Evolutionary conservation across 2,888 invertebrate species (phyloP).

Genomic region (Andrena flavipes): DNA sequence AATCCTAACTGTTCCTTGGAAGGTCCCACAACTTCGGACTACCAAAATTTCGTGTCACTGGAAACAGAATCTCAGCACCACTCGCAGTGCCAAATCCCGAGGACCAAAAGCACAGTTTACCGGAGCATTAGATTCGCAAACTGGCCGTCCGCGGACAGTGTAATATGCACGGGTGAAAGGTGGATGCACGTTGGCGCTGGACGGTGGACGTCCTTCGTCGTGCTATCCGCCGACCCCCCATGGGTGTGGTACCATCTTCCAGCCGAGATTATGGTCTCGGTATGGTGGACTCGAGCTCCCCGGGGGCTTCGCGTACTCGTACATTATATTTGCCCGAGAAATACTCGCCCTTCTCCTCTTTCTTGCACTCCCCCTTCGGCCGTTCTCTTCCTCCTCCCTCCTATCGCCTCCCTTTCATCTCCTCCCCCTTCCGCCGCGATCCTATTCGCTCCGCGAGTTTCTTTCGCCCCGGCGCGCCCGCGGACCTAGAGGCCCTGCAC

Average conservation of each 20-base stretch:
- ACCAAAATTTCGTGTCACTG: no score
- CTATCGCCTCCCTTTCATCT: not conserved
- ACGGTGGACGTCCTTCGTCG: slow-evolving; percentile 34
- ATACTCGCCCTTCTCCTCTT: slow-evolving; percentile 38
- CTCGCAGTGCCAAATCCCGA: no score
- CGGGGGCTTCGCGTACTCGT: slow-evolving; percentile 70
- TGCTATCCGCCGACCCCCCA: slow-evolving; percentile 71
- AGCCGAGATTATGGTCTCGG: slow-evolving; percentile 69
- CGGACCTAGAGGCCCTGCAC: slow-evolving; percentile 36
- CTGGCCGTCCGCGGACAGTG: not conserved
- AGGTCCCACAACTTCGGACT: no score
- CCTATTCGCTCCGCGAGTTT: slow-evolving; percentile 9
- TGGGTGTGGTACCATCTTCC: slow-evolving; percentile 78
- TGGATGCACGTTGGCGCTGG: slow-evolving; percentile 34
- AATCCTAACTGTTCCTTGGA: no score
- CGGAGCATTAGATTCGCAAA: not conserved
- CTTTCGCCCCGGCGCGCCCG: slow-evolving; percentile 8
- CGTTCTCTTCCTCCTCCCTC: slow-evolving; percentile 21
- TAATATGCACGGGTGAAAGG: slow-evolving; percentile 63
- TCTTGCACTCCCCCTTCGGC: slow-evolving; percentile 2
- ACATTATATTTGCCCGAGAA: slow-evolving; percentile 74
- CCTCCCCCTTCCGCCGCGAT: not conserved
- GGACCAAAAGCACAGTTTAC: no score
- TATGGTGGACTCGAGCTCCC: slow-evolving; percentile 67
- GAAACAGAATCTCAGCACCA: no score